Conservation (phyloP, 1,140 invertebrate genomes). For the Solenopsis invicta region DNA sequence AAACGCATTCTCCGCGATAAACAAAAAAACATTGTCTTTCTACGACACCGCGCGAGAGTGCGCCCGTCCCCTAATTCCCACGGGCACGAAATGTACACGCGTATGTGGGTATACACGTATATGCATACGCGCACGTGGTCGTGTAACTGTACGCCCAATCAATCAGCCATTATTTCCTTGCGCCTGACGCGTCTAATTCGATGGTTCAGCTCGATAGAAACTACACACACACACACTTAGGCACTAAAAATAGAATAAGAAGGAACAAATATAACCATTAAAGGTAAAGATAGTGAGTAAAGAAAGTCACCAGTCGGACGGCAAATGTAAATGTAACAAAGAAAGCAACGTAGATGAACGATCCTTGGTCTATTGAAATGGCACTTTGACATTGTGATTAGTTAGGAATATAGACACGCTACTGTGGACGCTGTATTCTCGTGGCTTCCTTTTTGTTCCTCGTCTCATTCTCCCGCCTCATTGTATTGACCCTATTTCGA, state of each 20-base stretch:
- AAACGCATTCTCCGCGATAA: constrained; percentile 45
- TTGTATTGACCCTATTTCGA: constrained; percentile 57
- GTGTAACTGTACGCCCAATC: constrained; percentile 45
- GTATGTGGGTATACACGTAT: background rate
- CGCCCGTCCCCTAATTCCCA: constrained; percentile 53
- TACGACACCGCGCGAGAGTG: constrained; percentile 38
- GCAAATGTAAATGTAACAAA: constrained; percentile 14
- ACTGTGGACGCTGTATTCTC: constrained; percentile 1
- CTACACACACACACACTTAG: background rate
- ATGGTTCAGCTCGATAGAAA: background rate
- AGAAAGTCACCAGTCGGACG: background rate
- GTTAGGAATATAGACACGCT: constrained; percentile 30
- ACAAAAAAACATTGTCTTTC: constrained; percentile 53
- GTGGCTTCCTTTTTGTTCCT: constrained; percentile 31
- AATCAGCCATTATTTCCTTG: constrained; percentile 70
- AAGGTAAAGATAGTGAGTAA: constrained; percentile 1
- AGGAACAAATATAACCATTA: constrained; percentile 2
- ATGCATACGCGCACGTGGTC: background rate
- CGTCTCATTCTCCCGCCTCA: constrained; percentile 30
- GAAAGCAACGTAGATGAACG: background rate
- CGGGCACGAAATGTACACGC: background rate
- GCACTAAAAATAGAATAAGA: background rate
- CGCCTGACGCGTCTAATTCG: constrained; percentile 45
- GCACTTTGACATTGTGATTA: constrained; percentile 54
- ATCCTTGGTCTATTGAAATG: constrained; percentile 15